Base-by-base conservation (phyloP, 2,888 invertebrate genomes). In the Ornithoptera priamus region DNA sequence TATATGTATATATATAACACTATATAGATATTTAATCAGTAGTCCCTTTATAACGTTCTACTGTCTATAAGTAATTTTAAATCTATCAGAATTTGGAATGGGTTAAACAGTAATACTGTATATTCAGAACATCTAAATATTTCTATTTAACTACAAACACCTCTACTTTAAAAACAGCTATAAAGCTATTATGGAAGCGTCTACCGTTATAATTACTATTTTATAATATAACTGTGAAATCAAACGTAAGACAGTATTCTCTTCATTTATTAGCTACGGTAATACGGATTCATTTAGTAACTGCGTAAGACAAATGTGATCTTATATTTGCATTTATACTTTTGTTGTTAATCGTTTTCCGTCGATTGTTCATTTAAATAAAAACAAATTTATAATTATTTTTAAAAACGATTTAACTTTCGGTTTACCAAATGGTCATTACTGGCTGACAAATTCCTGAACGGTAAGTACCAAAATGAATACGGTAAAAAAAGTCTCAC, bases 151-250 rank as follows among this genome's bases (percentile, higher is more conserved):
- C 61, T 39, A 64, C 17, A 72, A 76, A 74, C 73, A 73, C 71
- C 74, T 71, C 74, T 75, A 72, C 53, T 72, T 71, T 66, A 75
- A 75, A 73, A 79, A 80, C 78, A 75, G 79, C 81, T 81, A 80
- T 87, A 87, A 85, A 85, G 85, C 86, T 86, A 75, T 78, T 73
- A 72, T 86, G 87, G 86, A 90, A 89, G 87, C 88, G 72, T 82
- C 87, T 89, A 88, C 81, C 61, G 70, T 76, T 72, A 74, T 72
- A 67, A 73, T 74, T 75, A 75, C 73, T 73, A 69, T 46, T 63
- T 62, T 53, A 24, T 22, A 53, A 46, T 62, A 57, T 62, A 65
- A 67, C 61, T 62, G 64, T 71, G 67, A 67, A 65, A 71, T 65
- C 64, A 59, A 36, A 30, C 53, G 30, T 4, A 46, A 15, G 1